A percentile compares a stretch with the other conserved stretches of the same genome.
phyloP scores from a whole-genome alignment of 2,888 invertebrate genomes.

The Ichneumoninae sp. region DNA sequence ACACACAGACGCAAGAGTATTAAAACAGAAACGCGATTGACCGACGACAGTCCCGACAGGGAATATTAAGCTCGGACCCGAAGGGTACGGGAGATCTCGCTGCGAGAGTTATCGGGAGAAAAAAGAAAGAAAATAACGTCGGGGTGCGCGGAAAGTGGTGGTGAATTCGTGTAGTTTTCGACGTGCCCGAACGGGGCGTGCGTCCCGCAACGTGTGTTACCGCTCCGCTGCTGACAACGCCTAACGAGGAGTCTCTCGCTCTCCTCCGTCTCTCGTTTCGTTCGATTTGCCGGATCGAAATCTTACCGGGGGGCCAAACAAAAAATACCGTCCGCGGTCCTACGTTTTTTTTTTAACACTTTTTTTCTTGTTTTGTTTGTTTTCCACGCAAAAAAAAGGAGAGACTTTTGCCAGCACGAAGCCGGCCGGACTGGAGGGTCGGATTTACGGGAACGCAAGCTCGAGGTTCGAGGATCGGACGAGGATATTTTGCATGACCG shows the following conservation, averaged over 20 bases:
- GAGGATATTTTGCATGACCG: background rate
- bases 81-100: no score
- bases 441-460: background rate
- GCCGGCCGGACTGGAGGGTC: slow-evolving; percentile 6
- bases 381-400: slow-evolving; percentile 2
- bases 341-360: background rate
- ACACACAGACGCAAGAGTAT: background rate
- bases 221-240: slow-evolving; percentile 75
- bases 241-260: slow-evolving; percentile 74
- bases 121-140: background rate
- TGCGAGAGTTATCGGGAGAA: no score
- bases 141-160: slow-evolving; percentile 41
- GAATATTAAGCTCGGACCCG: no score
- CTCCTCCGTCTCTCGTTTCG: slow-evolving; percentile 41
- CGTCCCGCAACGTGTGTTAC: slow-evolving; percentile 37
- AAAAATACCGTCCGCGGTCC: background rate
- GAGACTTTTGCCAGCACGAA: slow-evolving; percentile 20
- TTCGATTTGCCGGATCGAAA: slow-evolving; percentile 4
- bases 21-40: background rate
- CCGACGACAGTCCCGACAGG: background rate
- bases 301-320: no score
- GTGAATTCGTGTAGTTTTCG: slow-evolving; percentile 63
- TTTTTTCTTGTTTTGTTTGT: slow-evolving; percentile 27
- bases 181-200: slow-evolving; percentile 43
- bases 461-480: background rate